Evolutionary conservation across 35 echinoderm and acorn worm genomes (phyloP), one percentile per base, ranked within the genome.

Genomic region (Heliocidaris tuberculata): DNA sequence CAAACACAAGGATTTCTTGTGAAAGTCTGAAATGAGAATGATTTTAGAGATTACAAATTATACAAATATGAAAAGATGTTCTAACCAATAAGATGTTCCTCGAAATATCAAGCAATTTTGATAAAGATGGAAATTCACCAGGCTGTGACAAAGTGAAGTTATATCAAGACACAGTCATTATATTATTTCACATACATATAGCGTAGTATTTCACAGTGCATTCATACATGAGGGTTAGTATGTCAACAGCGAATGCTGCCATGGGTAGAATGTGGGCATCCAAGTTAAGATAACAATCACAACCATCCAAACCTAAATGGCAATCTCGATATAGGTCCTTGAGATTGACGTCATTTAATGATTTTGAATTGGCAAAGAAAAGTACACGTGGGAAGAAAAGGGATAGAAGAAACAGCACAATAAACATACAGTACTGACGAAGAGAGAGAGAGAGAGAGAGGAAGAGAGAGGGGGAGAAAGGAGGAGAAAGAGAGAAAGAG

Each of bases 251-350:
- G n/a, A n/a, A n/a, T 27, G 65, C 65, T 9, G 27, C 5, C 65
- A 19, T 19, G 21, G 65, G 65, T 24, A 78, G 21, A 78, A 78
- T 78, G 21, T 27, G 27, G 27, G 21, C 27, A 78, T 78, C 65
- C 65, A 78, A 78, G 65, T 78, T 78, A 78, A 78, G 65, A 78
- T 78, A 78, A 78, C 21, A 78, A 78, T 78, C 65, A 78, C 65
- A 78, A 78, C 21, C 21, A 78, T 78, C 19, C 17, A 78, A 78
- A 78, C 17, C 27, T 7, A 78, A 78, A 78, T 78, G 65, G 65
- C 65, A 78, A 78, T 78, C 65, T 78, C 21, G 19, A 78, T n/a
- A 78, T 78, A 78, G 65, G 27, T 78, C 65, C 65, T 78, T 78
- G 65, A 78, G 65, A 27, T 78, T 78, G 65, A 78, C 65, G 65